Conservation (phyloP, 2,113 vertebrate species). For the Xyliphius kryptos region DNA sequence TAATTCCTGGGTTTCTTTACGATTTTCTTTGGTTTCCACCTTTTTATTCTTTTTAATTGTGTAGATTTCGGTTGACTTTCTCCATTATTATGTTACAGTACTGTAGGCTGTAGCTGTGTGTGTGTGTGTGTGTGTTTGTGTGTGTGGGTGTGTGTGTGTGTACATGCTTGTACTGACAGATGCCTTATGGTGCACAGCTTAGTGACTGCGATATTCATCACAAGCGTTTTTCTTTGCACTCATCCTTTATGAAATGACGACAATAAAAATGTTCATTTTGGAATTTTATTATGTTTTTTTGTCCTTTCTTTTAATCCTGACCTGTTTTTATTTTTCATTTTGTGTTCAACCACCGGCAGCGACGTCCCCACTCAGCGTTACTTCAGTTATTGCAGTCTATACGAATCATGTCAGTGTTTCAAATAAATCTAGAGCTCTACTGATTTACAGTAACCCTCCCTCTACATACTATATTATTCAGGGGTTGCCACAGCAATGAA, state of each 20-base stretch:
- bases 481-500: too few relatives aligned
- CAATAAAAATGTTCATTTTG: slow-evolving; percentile 75
- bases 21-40: slow-evolving; percentile 41
- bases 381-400: too few relatives aligned
- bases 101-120: slow-evolving; percentile 17
- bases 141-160: slow-evolving; percentile 61
- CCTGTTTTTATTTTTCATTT: slow-evolving; percentile 51
- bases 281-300: slow-evolving; percentile 62
- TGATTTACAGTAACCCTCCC: too few relatives aligned
- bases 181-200: slow-evolving; percentile 70
- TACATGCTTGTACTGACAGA: slow-evolving; percentile 68
- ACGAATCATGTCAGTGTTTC: too few relatives aligned
- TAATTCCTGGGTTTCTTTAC: slow-evolving; percentile 23
- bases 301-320: slow-evolving; percentile 51
- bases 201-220: slow-evolving; percentile 64
- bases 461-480: too few relatives aligned
- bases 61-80: slow-evolving; percentile 55
- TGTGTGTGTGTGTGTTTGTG: slow-evolving; percentile 55
- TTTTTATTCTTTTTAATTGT: slow-evolving; percentile 49
- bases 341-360: slow-evolving; percentile 39
- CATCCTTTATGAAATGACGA: slow-evolving; percentile 68
- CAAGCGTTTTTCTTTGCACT: slow-evolving; percentile 68
- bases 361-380: too few relatives aligned
- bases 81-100: slow-evolving; percentile 33
- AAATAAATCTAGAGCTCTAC: too few relatives aligned